Evolutionary conservation across 2,113 vertebrate genomes (phyloP).

Genomic region (Arothron firmamentum): DNA sequence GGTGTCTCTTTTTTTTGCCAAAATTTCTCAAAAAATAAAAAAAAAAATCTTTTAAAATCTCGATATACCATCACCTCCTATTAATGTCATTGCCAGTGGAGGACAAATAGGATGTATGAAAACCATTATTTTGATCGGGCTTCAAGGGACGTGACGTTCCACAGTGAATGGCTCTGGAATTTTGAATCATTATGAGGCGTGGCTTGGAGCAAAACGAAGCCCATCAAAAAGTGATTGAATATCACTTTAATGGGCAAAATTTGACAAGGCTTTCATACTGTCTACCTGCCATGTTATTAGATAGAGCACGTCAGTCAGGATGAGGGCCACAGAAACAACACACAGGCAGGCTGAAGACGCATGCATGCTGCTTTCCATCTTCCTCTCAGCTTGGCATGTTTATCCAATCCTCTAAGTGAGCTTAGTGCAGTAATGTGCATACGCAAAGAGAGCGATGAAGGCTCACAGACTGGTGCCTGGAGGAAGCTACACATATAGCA

Average conservation of each 20-base stretch:
- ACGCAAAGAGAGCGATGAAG: slow-evolving; percentile 64
- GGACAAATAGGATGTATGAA: slow-evolving; percentile 62
- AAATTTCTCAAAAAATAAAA: slow-evolving; percentile 47
- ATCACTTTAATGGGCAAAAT: slow-evolving; percentile 74
- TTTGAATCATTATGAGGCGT: slow-evolving; percentile 61
- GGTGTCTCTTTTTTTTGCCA: slow-evolving; percentile 48
- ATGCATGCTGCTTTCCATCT: slow-evolving; percentile 62
- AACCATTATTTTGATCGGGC: slow-evolving; percentile 73
- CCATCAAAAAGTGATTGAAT: slow-evolving; percentile 72
- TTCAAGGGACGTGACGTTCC: slow-evolving; percentile 63
- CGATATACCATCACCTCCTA: slow-evolving; percentile 55
- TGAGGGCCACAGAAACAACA: slow-evolving; percentile 53
- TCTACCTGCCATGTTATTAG: slow-evolving; percentile 72
- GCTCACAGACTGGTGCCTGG: slow-evolving; percentile 60
- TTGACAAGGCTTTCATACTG: slow-evolving; percentile 57
- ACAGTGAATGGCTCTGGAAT: slow-evolving; percentile 57
- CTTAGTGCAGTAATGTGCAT: slow-evolving; percentile 52
- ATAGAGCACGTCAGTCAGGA: slow-evolving; percentile 70
- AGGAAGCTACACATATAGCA: slow-evolving; percentile 62
- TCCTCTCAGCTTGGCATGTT: slow-evolving; percentile 61
- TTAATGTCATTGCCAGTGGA: slow-evolving; percentile 65
- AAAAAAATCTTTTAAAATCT: slow-evolving; percentile 44
- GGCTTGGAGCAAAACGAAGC: slow-evolving; percentile 60
- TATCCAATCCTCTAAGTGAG: slow-evolving; percentile 65
- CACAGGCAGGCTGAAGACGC: slow-evolving; percentile 64